phyloP scores from a whole-genome alignment of 2,888 invertebrate species.

The Drosophila lacicola region DNA sequence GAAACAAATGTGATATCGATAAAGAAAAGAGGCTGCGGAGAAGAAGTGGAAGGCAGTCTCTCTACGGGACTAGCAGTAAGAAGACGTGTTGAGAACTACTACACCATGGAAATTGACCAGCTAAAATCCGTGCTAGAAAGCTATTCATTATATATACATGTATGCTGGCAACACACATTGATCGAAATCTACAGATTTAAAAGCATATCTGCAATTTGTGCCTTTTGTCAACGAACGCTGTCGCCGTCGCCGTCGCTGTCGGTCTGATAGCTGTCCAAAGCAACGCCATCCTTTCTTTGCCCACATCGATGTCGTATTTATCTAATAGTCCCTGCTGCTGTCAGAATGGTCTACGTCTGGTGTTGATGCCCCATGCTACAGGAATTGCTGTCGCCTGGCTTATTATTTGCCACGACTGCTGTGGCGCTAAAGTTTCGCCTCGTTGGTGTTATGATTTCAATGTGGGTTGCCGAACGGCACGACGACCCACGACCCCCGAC shows the following conservation, averaged over 20 bases:
- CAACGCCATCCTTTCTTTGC: conserved; percentile 31
- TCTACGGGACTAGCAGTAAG: too few relatives aligned
- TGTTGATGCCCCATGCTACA: conserved; percentile 57
- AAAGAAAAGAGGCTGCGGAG: too few relatives aligned
- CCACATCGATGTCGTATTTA: conserved; percentile 65
- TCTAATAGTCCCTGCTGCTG: conserved; percentile 76
- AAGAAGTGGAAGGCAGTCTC: too few relatives aligned
- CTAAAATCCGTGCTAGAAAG: too few relatives aligned
- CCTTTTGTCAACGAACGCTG: conserved; percentile 44
- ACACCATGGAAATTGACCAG: too few relatives aligned
- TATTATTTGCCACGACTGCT: conserved; percentile 80
- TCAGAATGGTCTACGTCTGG: conserved; percentile 74
- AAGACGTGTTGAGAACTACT: too few relatives aligned
- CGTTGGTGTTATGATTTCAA: conserved; percentile 79
- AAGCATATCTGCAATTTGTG: conserved; percentile 53
- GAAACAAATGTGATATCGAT: too few relatives aligned
- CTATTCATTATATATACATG: not conserved
- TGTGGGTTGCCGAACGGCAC: conserved; percentile 81
- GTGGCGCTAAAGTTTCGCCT: conserved; percentile 79
- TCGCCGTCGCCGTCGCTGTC: conserved; percentile 14
- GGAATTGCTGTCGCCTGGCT: conserved; percentile 73
- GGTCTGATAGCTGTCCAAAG: conserved; percentile 47
- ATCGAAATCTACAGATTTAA: conserved; percentile 46
- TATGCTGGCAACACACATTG: conserved; percentile 24
- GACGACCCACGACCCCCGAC: conserved; percentile 55